Base-by-base conservation (phyloP, 2,888 invertebrate species). In the Timema cristinae region DNA sequence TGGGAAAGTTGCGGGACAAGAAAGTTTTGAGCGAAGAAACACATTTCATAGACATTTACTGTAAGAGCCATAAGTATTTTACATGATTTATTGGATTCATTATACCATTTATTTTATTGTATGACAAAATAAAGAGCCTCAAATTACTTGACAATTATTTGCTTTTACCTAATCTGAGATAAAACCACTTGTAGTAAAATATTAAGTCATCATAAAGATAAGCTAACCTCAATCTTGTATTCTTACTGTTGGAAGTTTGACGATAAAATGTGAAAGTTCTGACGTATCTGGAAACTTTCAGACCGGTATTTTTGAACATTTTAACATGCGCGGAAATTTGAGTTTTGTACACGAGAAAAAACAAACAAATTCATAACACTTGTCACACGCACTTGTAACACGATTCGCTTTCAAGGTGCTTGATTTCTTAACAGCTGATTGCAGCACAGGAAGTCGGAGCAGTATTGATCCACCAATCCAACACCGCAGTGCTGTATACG, bases 381-480 rank as follows among this genome's bases (percentile, higher is more conserved):
- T 47, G n/a, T 16, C 11, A 59, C n/a, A 69, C 11, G 16, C 49
- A 16, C 56, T 52, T 59, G 50, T 47, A 68, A 10, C 56, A 68
- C 68, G 56, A 13, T 16, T 52, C 54, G 32, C 49, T 47, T 63
- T 50, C 32, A 66, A 71, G 4, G 15, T 66, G 47, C 66, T 15
- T 50, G 11, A 50, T 51, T 8, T 54, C 54, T 10, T 66, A 69
- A 74, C 74, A 74, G 74, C 74, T 74, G 74, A 71, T 72, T 51
- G 50, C n/a, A 69, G 69, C 72, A 74, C 72, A 74, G 74, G 74
- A 63, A 71, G 56, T 74, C 54, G 75, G 73, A 71, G 32, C 71
- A 69, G 73, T 73, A 73, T 74, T 68, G 73, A 74, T 74, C 71
- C 59, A 47, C 11, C 13, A 32, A 13, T 61, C 59, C 32, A 67